These are phyloP conservation scores for Nerophis lumbriciformis DNA, from an alignment of 2,113 vertebrate genomes.

Conservation along the genomic window DNA sequence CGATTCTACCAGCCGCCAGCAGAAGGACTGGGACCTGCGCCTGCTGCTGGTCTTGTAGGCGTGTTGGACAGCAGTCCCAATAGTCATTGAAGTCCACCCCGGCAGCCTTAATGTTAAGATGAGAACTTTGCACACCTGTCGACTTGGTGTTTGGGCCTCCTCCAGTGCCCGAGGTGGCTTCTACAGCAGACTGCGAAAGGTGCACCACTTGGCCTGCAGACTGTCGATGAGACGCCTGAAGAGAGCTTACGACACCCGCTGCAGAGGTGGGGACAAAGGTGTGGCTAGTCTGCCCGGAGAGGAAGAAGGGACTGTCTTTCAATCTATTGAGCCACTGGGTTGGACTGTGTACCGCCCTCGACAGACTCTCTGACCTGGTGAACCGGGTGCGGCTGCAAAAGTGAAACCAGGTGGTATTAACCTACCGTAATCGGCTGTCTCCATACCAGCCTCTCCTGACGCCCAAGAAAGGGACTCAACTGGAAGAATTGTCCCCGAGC, in stretches of 20 bases:
- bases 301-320: not conserved
- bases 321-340: not conserved
- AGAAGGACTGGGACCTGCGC: not conserved
- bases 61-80: not conserved
- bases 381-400: not conserved
- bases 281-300: not conserved
- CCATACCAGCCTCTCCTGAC: not conserved
- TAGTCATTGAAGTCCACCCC: too few species aligned
- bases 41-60: not conserved
- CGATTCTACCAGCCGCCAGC: not conserved
- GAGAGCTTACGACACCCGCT: too few species aligned
- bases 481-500: too few species aligned
- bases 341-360: not conserved
- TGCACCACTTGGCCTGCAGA: too few species aligned
- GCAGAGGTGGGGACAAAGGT: not conserved
- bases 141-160: too few species aligned
- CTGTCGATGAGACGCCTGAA: too few species aligned
- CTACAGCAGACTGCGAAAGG: too few species aligned
- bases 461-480: too few species aligned
- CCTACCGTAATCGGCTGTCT: not conserved
- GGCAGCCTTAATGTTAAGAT: too few species aligned
- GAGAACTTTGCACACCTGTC: too few species aligned
- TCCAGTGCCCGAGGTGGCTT: too few species aligned
- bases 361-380: not conserved
- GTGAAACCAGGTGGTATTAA: not conserved